Evolutionary conservation across 2,888 invertebrate species (phyloP).

Genomic region (Lydus trimaculatus): DNA sequence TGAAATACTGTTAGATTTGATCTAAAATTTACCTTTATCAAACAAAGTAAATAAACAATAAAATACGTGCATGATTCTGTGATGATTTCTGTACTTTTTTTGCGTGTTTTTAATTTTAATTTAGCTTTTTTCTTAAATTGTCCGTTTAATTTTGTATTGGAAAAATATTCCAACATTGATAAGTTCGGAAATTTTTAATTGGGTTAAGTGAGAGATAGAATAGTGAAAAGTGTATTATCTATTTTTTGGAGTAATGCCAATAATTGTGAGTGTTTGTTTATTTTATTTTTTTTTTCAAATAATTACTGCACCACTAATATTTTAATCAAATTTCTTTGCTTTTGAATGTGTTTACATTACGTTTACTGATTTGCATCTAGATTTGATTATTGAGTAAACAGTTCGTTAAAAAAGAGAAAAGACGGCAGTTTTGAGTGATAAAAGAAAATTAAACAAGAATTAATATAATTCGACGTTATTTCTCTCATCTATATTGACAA

Average conservation of each 20-base stretch:
- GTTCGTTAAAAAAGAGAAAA: background rate
- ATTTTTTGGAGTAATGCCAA: background rate
- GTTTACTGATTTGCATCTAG: conserved; percentile 3
- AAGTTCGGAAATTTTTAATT: background rate
- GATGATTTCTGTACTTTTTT: background rate
- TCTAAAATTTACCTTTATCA: background rate
- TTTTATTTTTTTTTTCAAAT: no score
- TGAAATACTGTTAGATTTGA: background rate
- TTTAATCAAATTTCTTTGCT: background rate
- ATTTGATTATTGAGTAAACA: conserved; percentile 7
- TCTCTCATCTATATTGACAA: background rate
- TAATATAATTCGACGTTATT: no score
- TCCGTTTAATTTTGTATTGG: background rate
- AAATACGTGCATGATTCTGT: background rate
- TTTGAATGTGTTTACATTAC: background rate
- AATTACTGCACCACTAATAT: background rate
- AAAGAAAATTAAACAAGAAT: background rate
- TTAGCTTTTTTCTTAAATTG: background rate
- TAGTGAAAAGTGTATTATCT: background rate
- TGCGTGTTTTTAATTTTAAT: background rate
- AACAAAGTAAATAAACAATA: background rate
- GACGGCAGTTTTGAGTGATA: background rate
- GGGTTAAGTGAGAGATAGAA: background rate
- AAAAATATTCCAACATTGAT: background rate
- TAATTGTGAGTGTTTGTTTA: background rate